Evolutionary conservation across 2,888 invertebrate genomes (phyloP).

Genomic region (Rotaria socialis): DNA sequence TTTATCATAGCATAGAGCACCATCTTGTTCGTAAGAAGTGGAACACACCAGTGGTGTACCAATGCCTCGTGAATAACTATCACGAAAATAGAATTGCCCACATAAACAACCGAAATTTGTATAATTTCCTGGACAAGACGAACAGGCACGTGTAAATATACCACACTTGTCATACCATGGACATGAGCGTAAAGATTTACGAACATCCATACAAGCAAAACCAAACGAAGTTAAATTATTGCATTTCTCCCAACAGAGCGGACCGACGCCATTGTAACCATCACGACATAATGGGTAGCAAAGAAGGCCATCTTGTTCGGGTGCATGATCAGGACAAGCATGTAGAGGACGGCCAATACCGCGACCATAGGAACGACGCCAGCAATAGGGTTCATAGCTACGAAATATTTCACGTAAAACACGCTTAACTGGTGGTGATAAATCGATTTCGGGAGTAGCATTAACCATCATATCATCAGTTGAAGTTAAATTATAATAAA

Average conservation of each 20-base stretch:
- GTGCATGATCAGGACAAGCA: slow-evolving; percentile 27
- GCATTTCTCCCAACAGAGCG: slow-evolving; percentile 39
- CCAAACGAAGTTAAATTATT: slow-evolving; percentile 31
- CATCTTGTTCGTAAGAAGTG: slow-evolving; percentile 18
- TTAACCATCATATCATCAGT: neutral
- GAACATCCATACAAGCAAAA: neutral
- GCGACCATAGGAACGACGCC: slow-evolving; percentile 41
- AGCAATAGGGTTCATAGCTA: slow-evolving; percentile 37
- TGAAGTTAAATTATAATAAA: neutral
- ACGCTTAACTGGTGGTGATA: neutral
- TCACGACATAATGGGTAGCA: slow-evolving; percentile 36
- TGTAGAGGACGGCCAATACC: slow-evolving; percentile 36
- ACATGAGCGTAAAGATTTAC: neutral
- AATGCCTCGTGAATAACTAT: slow-evolving; percentile 40
- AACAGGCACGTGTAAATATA: slow-evolving; percentile 36
- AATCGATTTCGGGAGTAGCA: neutral
- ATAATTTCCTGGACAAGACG: slow-evolving; percentile 38
- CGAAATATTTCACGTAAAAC: neutral
- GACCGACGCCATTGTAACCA: slow-evolving; percentile 42
- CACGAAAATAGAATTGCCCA: slow-evolving; percentile 30
- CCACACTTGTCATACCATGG: slow-evolving; percentile 29
- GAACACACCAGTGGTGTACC: slow-evolving; percentile 34
- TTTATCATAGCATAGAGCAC: slow-evolving; percentile 32
- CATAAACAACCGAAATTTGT: slow-evolving; percentile 41
- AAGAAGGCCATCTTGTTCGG: slow-evolving; percentile 38